Evolutionary conservation across 2,113 vertebrate genomes (phyloP).

Genomic region (Eudorcas thomsonii): DNA sequence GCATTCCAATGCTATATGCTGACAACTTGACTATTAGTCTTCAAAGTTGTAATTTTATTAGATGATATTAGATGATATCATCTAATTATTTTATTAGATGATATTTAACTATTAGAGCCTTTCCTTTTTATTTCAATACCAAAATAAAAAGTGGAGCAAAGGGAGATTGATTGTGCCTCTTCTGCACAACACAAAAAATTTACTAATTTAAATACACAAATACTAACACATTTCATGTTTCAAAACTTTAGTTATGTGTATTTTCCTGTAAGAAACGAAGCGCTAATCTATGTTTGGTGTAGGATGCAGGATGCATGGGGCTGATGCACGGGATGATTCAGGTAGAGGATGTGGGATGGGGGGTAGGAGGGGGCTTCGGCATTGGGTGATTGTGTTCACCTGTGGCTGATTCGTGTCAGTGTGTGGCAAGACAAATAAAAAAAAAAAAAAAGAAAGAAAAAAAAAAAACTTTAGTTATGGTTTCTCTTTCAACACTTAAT

Average conservation of each 20-base stretch:
- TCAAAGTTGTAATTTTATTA: not conserved
- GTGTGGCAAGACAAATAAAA: too few relatives aligned
- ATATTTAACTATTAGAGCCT: not conserved
- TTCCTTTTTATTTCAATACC: not conserved
- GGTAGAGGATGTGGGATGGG: too few relatives aligned
- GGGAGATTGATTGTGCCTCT: not conserved
- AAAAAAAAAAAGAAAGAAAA: too few relatives aligned
- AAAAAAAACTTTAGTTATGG: not conserved
- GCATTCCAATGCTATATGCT: not conserved
- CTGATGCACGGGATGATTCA: too few relatives aligned
- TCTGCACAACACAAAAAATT: not conserved
- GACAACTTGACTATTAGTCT: not conserved
- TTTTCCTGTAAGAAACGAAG: too few relatives aligned
- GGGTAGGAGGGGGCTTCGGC: too few relatives aligned
- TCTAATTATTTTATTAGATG: not conserved
- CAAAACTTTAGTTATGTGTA: not conserved
- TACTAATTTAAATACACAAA: not conserved
- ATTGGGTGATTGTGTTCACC: too few relatives aligned
- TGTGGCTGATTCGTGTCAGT: too few relatives aligned
- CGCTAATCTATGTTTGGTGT: too few relatives aligned
- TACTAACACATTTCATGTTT: not conserved
- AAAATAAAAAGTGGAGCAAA: not conserved
- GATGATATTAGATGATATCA: not conserved
- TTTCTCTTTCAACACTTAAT: not conserved
- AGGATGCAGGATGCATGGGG: too few relatives aligned